These are phyloP conservation scores for Mastomys natalensis DNA, from an alignment of 2,113 vertebrate species.

Conservation along the genomic window DNA sequence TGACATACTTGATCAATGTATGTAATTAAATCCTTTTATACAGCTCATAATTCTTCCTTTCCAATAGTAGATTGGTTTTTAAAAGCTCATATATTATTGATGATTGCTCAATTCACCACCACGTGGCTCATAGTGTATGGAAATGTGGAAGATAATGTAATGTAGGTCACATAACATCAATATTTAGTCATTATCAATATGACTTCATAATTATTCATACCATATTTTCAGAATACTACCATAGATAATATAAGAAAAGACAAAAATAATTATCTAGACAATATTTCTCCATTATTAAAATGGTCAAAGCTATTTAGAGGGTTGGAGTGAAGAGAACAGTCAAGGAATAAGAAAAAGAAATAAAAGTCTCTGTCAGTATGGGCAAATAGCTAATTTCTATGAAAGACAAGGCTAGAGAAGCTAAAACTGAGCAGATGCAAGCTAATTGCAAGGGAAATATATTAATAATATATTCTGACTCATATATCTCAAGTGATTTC, in stretches of 20 bases:
- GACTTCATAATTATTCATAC: constrained; percentile 1
- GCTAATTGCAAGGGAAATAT: constrained; percentile 2
- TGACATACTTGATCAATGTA: constrained; percentile 39
- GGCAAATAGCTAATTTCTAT: neutral
- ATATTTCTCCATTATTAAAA: neutral
- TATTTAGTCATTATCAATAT: constrained; percentile 39
- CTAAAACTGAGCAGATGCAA: neutral
- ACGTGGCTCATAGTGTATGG: neutral
- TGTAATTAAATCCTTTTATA: constrained; percentile 49
- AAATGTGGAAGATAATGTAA: neutral
- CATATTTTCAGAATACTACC: neutral
- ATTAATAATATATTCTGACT: neutral
- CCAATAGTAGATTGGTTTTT: neutral
- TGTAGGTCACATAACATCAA: neutral
- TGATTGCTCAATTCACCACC: neutral
- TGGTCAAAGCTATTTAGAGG: neutral
- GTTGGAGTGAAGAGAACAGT: neutral
- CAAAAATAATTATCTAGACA: neutral
- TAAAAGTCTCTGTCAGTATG: neutral
- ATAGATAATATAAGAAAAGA: neutral
- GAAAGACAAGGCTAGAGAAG: neutral
- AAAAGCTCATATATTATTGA: constrained; percentile 17
- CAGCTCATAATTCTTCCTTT: constrained; percentile 33
- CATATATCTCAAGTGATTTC: neutral
- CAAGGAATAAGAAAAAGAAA: neutral